phyloP scores from a whole-genome alignment of 2,797 vertebrate genomes.

The Peromyscus eremicus region DNA sequence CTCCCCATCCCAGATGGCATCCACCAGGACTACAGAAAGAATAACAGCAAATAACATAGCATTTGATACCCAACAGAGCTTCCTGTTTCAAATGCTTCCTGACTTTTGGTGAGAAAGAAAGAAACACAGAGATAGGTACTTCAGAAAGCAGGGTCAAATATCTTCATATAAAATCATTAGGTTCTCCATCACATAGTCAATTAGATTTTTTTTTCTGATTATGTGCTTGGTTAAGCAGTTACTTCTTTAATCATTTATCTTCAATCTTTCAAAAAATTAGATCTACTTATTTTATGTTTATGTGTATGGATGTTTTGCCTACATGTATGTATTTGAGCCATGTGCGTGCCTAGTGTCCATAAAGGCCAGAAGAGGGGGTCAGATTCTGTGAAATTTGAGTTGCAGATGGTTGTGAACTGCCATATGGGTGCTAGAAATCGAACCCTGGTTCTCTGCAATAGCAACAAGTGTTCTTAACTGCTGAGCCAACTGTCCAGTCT shows the following conservation, averaged over 20 bases:
- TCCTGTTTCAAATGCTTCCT: neutral
- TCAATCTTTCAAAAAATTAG: conserved; percentile 19
- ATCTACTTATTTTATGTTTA: neutral
- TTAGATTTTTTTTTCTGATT: neutral
- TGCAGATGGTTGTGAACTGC: neutral
- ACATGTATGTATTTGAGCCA: neutral
- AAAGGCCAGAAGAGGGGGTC: neutral
- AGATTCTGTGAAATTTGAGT: neutral
- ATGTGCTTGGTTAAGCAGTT: neutral
- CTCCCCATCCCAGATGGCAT: neutral
- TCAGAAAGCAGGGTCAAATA: conserved; percentile 58
- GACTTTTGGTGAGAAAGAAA: conserved; percentile 49
- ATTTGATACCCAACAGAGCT: neutral
- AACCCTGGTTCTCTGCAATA: neutral
- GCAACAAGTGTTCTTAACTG: neutral
- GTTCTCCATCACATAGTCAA: neutral
- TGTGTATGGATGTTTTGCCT: neutral
- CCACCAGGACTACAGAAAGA: neutral
- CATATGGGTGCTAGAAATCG: neutral
- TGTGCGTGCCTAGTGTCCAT: neutral
- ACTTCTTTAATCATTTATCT: conserved; percentile 20
- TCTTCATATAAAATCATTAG: conserved; percentile 24
- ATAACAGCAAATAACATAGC: neutral
- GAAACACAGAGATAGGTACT: neutral
- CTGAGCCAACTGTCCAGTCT: too few species aligned